These are phyloP conservation scores for Acholoe squamosa DNA, from an alignment of 2,888 invertebrate species.

Conservation along the genomic window DNA sequence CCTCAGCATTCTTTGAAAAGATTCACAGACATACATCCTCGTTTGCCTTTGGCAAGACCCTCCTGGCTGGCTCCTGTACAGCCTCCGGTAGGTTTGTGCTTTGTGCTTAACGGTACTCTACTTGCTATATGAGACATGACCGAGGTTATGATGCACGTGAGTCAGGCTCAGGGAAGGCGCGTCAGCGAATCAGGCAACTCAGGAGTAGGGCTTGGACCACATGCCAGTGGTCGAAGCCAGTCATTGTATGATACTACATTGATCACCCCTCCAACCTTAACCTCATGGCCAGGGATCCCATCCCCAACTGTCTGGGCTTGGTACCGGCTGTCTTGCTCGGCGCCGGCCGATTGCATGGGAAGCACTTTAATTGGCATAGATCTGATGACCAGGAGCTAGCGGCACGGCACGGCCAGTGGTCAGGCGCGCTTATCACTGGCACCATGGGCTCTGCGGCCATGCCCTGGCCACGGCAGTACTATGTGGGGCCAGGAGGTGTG, in stretches of 20 bases:
- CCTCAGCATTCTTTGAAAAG: no score
- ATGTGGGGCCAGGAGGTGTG: neutral
- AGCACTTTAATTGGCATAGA: constrained; percentile 51
- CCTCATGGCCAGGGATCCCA: no score
- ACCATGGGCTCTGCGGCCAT: neutral
- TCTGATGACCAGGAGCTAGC: constrained; percentile 1
- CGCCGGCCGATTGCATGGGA: constrained; percentile 53
- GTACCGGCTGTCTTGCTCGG: neutral
- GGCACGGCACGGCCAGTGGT: constrained; percentile 18
- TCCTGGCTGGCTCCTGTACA: neutral
- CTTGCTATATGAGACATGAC: neutral
- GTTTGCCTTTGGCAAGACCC: no score
- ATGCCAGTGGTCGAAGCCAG: neutral
- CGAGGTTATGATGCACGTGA: constrained; percentile 16
- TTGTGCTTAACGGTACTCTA: neutral
- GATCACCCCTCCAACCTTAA: neutral
- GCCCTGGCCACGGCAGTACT: neutral
- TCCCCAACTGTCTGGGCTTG: neutral
- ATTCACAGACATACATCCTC: no score
- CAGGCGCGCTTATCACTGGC: constrained; percentile 41
- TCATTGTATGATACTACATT: constrained; percentile 48
- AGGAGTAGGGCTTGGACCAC: neutral
- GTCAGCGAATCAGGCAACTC: neutral
- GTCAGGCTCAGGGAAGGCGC: neutral
- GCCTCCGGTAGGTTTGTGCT: neutral